Base-by-base conservation (phyloP, 2,888 invertebrate genomes). In the Copidosoma aretas region DNA sequence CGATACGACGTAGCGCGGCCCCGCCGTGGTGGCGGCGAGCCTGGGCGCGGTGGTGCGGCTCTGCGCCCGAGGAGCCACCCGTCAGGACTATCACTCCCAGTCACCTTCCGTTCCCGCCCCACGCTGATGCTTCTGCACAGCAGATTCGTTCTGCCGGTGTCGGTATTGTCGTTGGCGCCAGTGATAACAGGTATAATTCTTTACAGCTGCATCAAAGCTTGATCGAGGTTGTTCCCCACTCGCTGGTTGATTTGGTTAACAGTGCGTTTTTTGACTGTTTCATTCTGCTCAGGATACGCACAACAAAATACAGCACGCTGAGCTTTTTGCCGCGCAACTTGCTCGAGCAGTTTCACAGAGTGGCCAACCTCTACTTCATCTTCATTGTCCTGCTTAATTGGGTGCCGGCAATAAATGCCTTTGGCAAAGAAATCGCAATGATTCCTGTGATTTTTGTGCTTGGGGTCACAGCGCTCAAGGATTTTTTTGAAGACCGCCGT, bases 281-380 rank as follows among this genome's bases (percentile, higher is more conserved):
- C n/a, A 0, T 46, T 60, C 25, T 39, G 32, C 32, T 8, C 70
- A 89, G 92, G 85, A 92, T 97, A 81, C 89, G 94, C 84, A 97
- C 97, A 84, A 96, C 96, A 64, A 97, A 98, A 86, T 98, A 98
- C 84, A 96, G 96, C 25, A 81, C 95, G 70, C 86, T 97, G 75
- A 96, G 95, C 77, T 98, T 98, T 86, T 86, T 98, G 81, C 97
- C 98, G 68, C 93, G 97, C 85, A 98, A 98, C 86, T 87, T 98
- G 71, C 89, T 97, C 84, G 97, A 98, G 86, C 98, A 98, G 86
- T 97, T 98, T 84, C 97, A 97, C 85, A 90, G 98, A 72, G 94
- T 97, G 81, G 98, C 98, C 73, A 98, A 98, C 88, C 88, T 98
- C 80, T 98, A 98, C 87, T 98, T 98, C 86, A 92, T 98, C 81